Percentiles rank a stretch among this genome's conserved stretches.
Conservation (phyloP, 2,797 vertebrate genomes). For the Enteromius viviparus region DNA sequence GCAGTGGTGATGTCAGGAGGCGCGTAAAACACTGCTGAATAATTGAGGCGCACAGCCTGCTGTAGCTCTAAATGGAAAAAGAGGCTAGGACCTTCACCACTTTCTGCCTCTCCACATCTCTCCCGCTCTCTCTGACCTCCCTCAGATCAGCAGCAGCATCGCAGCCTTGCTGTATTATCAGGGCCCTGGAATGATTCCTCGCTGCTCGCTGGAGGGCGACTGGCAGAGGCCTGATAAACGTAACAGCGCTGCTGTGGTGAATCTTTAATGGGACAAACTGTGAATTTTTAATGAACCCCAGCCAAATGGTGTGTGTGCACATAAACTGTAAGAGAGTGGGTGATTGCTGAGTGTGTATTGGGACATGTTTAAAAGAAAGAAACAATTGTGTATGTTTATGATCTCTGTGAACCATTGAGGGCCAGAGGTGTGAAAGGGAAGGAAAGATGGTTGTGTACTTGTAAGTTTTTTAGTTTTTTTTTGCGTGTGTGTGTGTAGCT, state of each 20-base stretch:
- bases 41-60: slow-evolving; percentile 67
- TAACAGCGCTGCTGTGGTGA: slow-evolving; percentile 69
- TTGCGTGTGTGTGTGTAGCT: background rate
- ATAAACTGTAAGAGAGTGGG: slow-evolving; percentile 11
- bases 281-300: slow-evolving; percentile 74
- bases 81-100: slow-evolving; percentile 60
- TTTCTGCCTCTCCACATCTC: slow-evolving; percentile 34
- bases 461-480: background rate
- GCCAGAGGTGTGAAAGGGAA: slow-evolving; percentile 14
- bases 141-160: slow-evolving; percentile 58
- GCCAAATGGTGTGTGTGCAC: slow-evolving; percentile 35
- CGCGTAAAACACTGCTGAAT: slow-evolving; percentile 69
- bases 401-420: slow-evolving; percentile 11
- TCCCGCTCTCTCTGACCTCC: slow-evolving; percentile 23
- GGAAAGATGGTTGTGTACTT: background rate
- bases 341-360: slow-evolving; percentile 21
- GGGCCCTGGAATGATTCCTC: slow-evolving; percentile 66
- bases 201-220: slow-evolving; percentile 71
- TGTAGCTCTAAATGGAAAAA: slow-evolving; percentile 62
- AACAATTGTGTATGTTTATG: slow-evolving; percentile 1
- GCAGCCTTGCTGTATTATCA: slow-evolving; percentile 54
- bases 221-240: slow-evolving; percentile 74
- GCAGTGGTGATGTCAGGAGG: slow-evolving; percentile 51
- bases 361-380: slow-evolving; percentile 34
- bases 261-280: slow-evolving; percentile 80